Conservation (phyloP, 2,888 invertebrate genomes). For the Ceratothoa steindachneri region DNA sequence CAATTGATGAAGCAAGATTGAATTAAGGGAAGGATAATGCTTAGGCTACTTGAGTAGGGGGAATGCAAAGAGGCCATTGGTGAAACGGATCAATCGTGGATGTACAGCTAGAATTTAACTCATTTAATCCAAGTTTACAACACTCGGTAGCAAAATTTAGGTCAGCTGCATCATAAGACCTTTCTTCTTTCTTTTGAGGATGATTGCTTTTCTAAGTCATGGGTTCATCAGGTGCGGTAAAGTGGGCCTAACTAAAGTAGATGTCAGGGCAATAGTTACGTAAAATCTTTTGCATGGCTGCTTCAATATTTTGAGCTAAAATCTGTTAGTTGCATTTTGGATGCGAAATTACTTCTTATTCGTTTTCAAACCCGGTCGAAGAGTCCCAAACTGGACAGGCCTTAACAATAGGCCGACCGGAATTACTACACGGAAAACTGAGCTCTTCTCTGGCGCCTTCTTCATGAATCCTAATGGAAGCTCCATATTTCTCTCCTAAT, state of each 20-base stretch:
- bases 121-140: too few species aligned
- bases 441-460: too few species aligned
- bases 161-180: too few species aligned
- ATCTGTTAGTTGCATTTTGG: neutral
- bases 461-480: neutral
- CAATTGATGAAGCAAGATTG: neutral
- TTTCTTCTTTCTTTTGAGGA: too few species aligned
- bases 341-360: neutral
- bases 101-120: too few species aligned
- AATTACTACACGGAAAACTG: too few species aligned
- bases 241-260: neutral
- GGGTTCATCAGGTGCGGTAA: too few species aligned
- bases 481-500: neutral
- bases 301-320: neutral
- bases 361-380: too few species aligned
- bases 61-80: neutral
- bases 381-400: too few species aligned
- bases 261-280: neutral
- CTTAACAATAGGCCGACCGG: too few species aligned
- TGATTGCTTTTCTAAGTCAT: too few species aligned
- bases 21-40: neutral
- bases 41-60: neutral
- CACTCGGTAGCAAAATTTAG: too few species aligned
- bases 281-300: neutral
- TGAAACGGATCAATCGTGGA: neutral